These are phyloP conservation scores for Perognathus longimembris DNA, from an alignment of 2,113 vertebrate species.

Conservation along the genomic window DNA sequence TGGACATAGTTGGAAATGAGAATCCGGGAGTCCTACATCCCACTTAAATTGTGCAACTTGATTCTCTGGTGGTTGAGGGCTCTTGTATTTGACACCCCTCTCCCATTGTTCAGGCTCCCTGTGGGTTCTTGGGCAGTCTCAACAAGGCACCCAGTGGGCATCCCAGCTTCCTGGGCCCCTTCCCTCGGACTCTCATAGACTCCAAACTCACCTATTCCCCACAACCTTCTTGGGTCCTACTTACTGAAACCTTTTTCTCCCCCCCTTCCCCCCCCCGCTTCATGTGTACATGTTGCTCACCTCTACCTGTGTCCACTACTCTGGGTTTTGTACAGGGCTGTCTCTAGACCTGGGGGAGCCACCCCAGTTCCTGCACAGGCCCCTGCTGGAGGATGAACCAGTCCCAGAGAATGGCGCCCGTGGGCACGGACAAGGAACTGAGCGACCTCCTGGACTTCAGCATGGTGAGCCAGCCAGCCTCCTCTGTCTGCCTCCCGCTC, in stretches of 20 bases:
- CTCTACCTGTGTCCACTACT: background rate
- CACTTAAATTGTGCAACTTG: background rate
- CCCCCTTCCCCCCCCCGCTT: rapidly evolving
- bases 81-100: rapidly evolving
- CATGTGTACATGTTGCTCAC: background rate
- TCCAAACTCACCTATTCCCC: background rate
- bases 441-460: slow-evolving; percentile 99
- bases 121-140: background rate
- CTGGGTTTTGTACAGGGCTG: background rate
- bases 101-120: background rate
- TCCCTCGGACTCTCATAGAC: background rate
- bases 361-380: slow-evolving; percentile 84
- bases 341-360: slow-evolving; percentile 71
- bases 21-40: background rate
- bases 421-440: slow-evolving; percentile 99
- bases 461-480: slow-evolving; percentile 91
- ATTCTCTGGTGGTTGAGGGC: background rate
- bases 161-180: background rate
- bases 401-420: slow-evolving; percentile 97
- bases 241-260: background rate
- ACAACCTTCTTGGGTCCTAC: rapidly evolving
- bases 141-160: background rate
- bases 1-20: background rate
- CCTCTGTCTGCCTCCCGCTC: too few relatives aligned
- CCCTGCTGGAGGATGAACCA: slow-evolving; percentile 94